Evolutionary conservation across 1,140 invertebrate species (phyloP).

Genomic region (Batillaria attramentaria): DNA sequence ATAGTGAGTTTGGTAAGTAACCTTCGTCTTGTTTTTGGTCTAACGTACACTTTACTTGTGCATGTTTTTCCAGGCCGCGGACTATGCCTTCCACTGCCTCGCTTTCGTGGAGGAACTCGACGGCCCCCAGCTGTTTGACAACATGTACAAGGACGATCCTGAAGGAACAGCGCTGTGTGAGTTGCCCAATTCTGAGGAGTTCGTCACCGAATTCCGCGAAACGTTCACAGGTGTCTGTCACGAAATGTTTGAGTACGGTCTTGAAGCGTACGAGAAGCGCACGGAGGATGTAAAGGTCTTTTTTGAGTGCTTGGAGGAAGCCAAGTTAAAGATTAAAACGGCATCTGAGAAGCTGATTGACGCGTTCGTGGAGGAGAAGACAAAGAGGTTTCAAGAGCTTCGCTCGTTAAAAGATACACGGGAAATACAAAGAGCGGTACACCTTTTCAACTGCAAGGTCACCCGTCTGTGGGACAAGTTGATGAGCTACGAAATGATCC

Average conservation of each 20-base stretch:
- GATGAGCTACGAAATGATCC: slow-evolving; percentile 83
- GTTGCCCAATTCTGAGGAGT: slow-evolving; percentile 76
- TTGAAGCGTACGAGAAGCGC: slow-evolving; percentile 76
- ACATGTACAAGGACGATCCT: slow-evolving; percentile 82
- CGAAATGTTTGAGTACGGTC: slow-evolving; percentile 81
- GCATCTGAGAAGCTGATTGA: slow-evolving; percentile 69
- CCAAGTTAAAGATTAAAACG: slow-evolving; percentile 76
- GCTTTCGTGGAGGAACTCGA: slow-evolving; percentile 83
- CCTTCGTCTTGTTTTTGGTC: no score
- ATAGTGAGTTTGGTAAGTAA: no score
- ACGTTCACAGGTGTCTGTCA: slow-evolving; percentile 79
- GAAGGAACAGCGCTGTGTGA: slow-evolving; percentile 79
- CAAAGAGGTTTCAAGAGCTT: slow-evolving; percentile 62
- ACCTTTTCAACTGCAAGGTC: slow-evolving; percentile 76
- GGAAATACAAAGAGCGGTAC: slow-evolving; percentile 65
- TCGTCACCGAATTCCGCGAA: slow-evolving; percentile 75
- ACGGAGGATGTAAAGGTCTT: slow-evolving; percentile 82
- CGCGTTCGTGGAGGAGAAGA: slow-evolving; percentile 72
- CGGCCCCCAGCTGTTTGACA: slow-evolving; percentile 80
- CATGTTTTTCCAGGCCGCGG: no score
- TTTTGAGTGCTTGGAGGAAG: slow-evolving; percentile 77
- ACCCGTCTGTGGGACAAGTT: slow-evolving; percentile 81
- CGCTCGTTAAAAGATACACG: slow-evolving; percentile 58
- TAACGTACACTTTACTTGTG: no score
- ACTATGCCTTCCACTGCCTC: no score